Conservation (phyloP, 2,888 invertebrate species). For the Nomada fucata region DNA sequence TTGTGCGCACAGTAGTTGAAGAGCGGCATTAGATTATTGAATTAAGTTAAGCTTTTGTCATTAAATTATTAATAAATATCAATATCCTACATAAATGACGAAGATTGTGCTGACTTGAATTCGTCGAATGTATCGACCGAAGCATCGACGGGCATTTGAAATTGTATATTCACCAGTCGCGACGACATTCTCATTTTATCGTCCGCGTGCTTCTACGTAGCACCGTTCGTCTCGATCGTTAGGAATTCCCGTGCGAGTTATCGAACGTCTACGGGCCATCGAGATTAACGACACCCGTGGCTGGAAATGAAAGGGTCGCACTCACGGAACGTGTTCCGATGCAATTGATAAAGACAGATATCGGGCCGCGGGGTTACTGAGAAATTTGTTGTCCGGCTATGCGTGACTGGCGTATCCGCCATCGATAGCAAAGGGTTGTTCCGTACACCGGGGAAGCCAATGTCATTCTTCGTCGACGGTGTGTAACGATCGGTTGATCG, state of each 20-base stretch:
- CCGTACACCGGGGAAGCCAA: slow-evolving; percentile 13
- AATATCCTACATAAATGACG: no score
- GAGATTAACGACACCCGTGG: slow-evolving; percentile 37
- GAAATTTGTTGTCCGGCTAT: slow-evolving; percentile 43
- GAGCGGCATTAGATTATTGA: no score
- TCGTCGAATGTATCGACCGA: no score
- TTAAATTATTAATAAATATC: no score
- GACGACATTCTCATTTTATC: not conserved
- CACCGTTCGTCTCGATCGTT: not conserved
- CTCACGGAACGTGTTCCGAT: slow-evolving; percentile 31
- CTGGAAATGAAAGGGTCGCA: slow-evolving; percentile 39
- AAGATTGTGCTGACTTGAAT: no score
- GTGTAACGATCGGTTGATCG: slow-evolving; percentile 51
- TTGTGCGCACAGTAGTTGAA: no score
- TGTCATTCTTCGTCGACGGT: slow-evolving; percentile 44
- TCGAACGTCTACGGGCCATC: slow-evolving; percentile 12
- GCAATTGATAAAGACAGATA: slow-evolving; percentile 52
- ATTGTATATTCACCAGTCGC: not conserved
- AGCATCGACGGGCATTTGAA: no score
- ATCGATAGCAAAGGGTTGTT: slow-evolving; percentile 19
- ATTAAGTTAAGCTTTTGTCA: no score
- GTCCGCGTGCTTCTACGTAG: not conserved
- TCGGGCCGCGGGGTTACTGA: slow-evolving; percentile 18
- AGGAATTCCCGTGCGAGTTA: slow-evolving; percentile 21
- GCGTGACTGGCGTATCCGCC: slow-evolving; percentile 36